These are phyloP conservation scores for Anastatus disparis DNA, from an alignment of 1,140 invertebrate species.

Conservation along the genomic window DNA sequence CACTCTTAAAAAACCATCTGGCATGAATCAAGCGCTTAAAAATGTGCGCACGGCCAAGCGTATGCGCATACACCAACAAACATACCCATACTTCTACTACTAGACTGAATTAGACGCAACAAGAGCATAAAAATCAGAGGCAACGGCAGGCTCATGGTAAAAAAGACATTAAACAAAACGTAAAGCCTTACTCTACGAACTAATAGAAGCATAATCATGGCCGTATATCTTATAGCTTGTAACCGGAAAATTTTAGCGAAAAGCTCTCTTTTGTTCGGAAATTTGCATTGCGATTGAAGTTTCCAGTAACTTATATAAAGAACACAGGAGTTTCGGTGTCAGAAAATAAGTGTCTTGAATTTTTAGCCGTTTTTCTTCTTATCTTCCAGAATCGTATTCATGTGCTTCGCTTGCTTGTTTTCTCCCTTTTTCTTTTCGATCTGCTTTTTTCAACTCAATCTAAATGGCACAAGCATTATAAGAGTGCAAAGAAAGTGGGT, in stretches of 20 bases:
- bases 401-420: too few relatives aligned
- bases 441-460: too few relatives aligned
- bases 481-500: neutral
- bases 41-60: neutral
- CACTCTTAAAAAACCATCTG: conserved; percentile 26
- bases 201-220: conserved; percentile 25
- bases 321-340: too few relatives aligned
- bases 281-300: conserved; percentile 22
- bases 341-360: too few relatives aligned
- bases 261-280: neutral
- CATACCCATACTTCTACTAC: too few relatives aligned
- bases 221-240: neutral
- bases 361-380: too few relatives aligned
- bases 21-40: conserved; percentile 29
- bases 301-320: neutral
- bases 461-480: too few relatives aligned
- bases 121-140: neutral
- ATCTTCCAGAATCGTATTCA: too few relatives aligned
- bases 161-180: conserved; percentile 5
- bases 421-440: too few relatives aligned
- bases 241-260: neutral
- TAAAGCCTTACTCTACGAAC: conserved; percentile 2
- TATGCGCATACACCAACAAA: too few relatives aligned
- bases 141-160: neutral
- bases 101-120: conserved; percentile 12